phyloP scores from a whole-genome alignment of 2,797 vertebrate species.

The Tympanoctomys barrerae region DNA sequence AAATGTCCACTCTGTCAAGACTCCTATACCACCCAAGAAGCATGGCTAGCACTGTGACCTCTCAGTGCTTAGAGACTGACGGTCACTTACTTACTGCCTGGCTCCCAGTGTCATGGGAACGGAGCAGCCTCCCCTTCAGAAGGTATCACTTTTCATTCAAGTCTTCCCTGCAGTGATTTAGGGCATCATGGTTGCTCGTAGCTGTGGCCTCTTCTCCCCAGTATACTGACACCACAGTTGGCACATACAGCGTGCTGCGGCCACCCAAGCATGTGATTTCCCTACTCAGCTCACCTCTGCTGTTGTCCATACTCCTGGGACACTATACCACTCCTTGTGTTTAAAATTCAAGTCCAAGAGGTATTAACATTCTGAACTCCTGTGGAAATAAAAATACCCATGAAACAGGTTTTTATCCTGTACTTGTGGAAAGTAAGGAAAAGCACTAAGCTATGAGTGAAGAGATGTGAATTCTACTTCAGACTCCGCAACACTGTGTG shows the following conservation, averaged over 20 bases:
- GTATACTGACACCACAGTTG: fast-evolving
- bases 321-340: not conserved
- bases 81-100: not conserved
- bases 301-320: too few relatives aligned
- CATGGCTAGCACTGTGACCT: not conserved
- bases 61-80: not conserved
- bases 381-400: not conserved
- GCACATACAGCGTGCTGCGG: fast-evolving
- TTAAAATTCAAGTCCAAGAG: not conserved
- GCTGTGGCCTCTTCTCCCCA: fast-evolving
- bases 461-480: not conserved
- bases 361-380: not conserved
- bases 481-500: not conserved
- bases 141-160: fast-evolving
- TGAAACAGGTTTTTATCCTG: not conserved
- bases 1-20: not conserved
- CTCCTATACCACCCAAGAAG: not conserved
- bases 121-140: not conserved
- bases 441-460: not conserved
- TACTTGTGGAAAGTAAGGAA: not conserved
- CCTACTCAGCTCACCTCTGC: not conserved
- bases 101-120: not conserved
- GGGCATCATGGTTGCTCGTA: not conserved
- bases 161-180: not conserved
- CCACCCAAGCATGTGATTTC: not conserved